Evolutionary conservation across 1,140 invertebrate genomes (phyloP).

Genomic region (Drosophila triauraria): DNA sequence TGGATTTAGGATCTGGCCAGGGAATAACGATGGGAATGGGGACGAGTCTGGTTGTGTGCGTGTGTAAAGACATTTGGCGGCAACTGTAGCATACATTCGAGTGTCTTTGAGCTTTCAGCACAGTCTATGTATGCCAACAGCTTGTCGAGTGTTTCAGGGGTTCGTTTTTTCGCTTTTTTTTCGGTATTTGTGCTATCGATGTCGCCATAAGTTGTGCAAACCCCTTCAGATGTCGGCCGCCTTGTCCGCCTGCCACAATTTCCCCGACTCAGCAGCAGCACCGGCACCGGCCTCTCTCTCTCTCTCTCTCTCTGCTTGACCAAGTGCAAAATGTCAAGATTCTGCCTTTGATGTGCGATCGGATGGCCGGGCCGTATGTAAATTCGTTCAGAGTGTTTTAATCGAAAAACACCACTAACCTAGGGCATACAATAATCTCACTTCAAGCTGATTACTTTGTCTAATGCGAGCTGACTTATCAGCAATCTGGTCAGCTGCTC

Average conservation of each 20-base stretch:
- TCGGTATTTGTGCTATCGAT: conserved; percentile 78
- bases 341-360: conserved; percentile 71
- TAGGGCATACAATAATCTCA: conserved; percentile 26
- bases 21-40: conserved; percentile 29
- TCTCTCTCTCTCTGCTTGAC: conserved; percentile 62
- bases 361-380: conserved; percentile 29
- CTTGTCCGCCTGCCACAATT: conserved; percentile 44
- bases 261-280: conserved; percentile 10
- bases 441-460: conserved; percentile 44
- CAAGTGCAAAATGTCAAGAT: conserved; percentile 82
- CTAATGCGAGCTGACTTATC: conserved; percentile 30
- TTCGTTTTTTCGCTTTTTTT: conserved; percentile 28
- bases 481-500: neutral
- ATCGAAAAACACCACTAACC: conserved; percentile 71
- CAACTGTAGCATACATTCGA: conserved; percentile 81
- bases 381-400: conserved; percentile 66
- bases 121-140: conserved; percentile 79
- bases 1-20: conserved; percentile 39
- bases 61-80: conserved; percentile 55
- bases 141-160: conserved; percentile 68
- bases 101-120: conserved; percentile 72
- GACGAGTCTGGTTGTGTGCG: conserved; percentile 4
- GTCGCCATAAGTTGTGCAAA: conserved; percentile 77
- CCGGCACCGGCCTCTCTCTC: too few relatives aligned
- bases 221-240: conserved; percentile 61